Base-by-base conservation (phyloP, 2,888 invertebrate species). In the Corythucha ciliata region DNA sequence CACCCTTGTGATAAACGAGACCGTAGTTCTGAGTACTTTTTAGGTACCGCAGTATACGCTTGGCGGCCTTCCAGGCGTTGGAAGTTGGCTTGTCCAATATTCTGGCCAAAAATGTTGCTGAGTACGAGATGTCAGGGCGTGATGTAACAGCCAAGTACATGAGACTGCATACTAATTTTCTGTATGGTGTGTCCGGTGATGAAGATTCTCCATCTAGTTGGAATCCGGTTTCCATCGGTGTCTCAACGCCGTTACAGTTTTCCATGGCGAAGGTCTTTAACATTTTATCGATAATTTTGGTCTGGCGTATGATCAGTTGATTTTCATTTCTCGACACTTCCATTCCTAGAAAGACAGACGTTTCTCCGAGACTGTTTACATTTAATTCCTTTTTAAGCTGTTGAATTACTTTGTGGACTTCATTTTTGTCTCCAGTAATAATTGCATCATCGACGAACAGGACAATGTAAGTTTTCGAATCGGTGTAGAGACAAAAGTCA, bases 181-280 rank as follows among this genome's bases (percentile, higher is more conserved):
- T 18, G 37, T 52, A 52, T n/a, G 55, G 52, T n/a, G 48, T 25
- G 18, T 37, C 48, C 4, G 21, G n/a, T 6, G 33, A 20, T 20
- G 32, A 8, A 41, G 40, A 36, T 10, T 16, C 22, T 6, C 41
- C 47, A 20, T 45, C 45, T 10, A 20, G 21, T 36, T 52, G 21
- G 27, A 39, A 55, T 12, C 34, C 25, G 8, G 48, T 34, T 27
- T 52, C 55, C 55, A 55, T 55, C 34, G 48, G 54, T 7, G 55
- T 55, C 2, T 26, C 25, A 18, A 40, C 21, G 14, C 16, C 18
- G 39, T 25, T 5, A 40, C 41, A 49, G 16, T 45, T 33, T 22
- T 46, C 46, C 53, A 55, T 37, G 3, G 16, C 27, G n/a, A 48
- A 48, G 2, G 18, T n/a, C 8, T 25, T 20, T 21, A 48, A 4